Base-by-base conservation (phyloP, 2,888 invertebrate genomes). In the Cephonodes hylas region DNA sequence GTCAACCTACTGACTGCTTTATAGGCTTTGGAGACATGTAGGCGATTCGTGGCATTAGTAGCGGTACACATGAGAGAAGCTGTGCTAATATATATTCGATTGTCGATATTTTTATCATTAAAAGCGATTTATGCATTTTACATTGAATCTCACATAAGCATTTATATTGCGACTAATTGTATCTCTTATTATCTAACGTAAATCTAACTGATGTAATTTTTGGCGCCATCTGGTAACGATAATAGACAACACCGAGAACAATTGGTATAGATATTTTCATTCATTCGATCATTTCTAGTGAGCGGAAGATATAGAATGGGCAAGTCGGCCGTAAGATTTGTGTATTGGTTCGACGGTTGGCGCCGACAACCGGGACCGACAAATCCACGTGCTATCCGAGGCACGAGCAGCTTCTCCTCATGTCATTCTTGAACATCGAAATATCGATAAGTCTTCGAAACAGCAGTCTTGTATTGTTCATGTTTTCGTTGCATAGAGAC, bases 201-300 rank as follows among this genome's bases (percentile, higher is more conserved):
- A 31, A 53, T 31, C 15, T 7, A 48, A 15, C 0, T 13, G 13
- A 18, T 4, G 53, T 45, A 63, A 13, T 13, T 38, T 38, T 22
- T 31, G 4, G 53, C 45, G 15, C 42, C 13, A 60, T 34, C 48
- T 60, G 38, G 27, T 60, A 10, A 53, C 53, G 10, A 53, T 53
- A 53, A 53, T 53, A 31, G 53, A 53, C 53, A 53, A 53, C 53
- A 58, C 42, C 58, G n/a, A 58, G 42, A 22, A 34, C n/a, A 25
- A 38, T 53, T 31, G 18, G 8, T 27, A 53, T n/a, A 31, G 15
- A 53, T 53, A 7, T 10, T 53, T 31, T 18, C 15, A 27, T 27
- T 48, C 46, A 46, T 46, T 46, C 48, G n/a, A n/a, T 46, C 46
- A 25, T 25, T 27, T 27, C 15, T 53, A 8, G 25, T 10, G 5